These are phyloP conservation scores for Caranx melampygus DNA, from an alignment of 2,113 vertebrate genomes.

Conservation along the genomic window DNA sequence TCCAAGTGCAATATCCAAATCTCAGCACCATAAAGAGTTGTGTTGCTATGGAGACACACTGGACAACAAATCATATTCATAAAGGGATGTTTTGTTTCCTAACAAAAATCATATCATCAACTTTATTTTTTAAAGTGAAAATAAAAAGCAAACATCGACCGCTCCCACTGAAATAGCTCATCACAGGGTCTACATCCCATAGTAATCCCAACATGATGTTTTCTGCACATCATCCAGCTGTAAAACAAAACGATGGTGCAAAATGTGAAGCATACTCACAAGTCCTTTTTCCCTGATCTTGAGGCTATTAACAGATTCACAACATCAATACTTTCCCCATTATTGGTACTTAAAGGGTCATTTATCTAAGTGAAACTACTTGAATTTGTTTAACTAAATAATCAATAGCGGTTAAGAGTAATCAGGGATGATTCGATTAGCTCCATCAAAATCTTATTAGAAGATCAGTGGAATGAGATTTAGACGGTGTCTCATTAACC, in stretches of 20 bases:
- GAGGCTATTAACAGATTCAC: slow-evolving; percentile 35
- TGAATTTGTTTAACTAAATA: slow-evolving; percentile 35
- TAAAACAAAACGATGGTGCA: background rate
- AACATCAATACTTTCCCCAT: slow-evolving; percentile 55
- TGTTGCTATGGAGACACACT: too few relatives aligned
- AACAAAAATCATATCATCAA: background rate
- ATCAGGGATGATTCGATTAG: slow-evolving; percentile 50
- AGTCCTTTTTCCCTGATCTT: background rate
- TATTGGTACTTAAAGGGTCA: slow-evolving; percentile 39
- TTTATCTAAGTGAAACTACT: slow-evolving; percentile 27
- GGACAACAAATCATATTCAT: too few relatives aligned
- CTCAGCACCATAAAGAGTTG: too few relatives aligned
- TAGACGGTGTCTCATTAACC: slow-evolving; percentile 30
- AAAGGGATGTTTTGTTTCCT: too few relatives aligned
- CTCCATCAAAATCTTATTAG: slow-evolving; percentile 33
- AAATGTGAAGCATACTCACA: background rate
- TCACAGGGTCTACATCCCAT: too few relatives aligned
- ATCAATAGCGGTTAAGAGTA: slow-evolving; percentile 54
- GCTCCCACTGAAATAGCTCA: too few relatives aligned
- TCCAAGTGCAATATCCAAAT: too few relatives aligned
- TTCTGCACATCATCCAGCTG: too few relatives aligned
- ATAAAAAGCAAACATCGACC: too few relatives aligned
- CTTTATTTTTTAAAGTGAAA: too few relatives aligned
- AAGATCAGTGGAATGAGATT: slow-evolving; percentile 31
- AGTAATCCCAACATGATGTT: too few relatives aligned